Evolutionary conservation across 2,888 invertebrate species (phyloP), one percentile per base, ranked within the genome.

Genomic region (Cactoblastis cactorum): DNA sequence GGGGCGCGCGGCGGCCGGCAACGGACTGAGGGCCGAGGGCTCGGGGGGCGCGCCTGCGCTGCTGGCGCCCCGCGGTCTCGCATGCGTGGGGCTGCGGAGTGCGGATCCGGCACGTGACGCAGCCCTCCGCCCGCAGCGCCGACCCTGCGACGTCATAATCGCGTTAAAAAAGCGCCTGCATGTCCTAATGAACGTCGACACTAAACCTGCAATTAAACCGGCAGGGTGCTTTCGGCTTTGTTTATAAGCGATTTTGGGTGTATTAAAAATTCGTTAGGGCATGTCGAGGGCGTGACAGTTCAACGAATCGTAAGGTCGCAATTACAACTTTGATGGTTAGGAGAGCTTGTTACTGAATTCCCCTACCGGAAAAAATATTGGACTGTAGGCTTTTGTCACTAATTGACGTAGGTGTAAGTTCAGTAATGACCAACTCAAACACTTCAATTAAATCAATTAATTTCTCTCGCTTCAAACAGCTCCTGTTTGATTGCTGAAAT

Each of bases 41-140:
- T 45, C 57, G 65, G 65, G 63, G 64, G 71, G 68, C 80, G 84
- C 82, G 83, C 81, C 74, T 79, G 80, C 82, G 81, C 81, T 61
- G 65, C 69, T 65, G 83, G 86, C 87, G 87, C 83, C 86, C 82
- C 82, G 82, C 84, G 77, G 87, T 85, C 87, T 87, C 86, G 88
- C 88, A 87, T 87, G 88, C 88, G 87, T 88, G 83, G 84, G 82
- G 83, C 77, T 87, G 86, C 88, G 84, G 86, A 84, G 85, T 86
- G 85, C 87, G 88, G 86, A 83, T 79, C 80, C 82, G 77, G 85
- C 88, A 88, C 87, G 88, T 89, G 88, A 88, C 88, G 89, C 89
- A 87, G 80, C 87, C 86, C 87, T 84, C 85, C 86, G 74, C 84
- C 81, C 79, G 77, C 80, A 77, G 73, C 76, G 63, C 64, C 75